Evolutionary conservation across 64 coral and sea anemone species (phyloP).

Genomic region (Acropora yongei): DNA sequence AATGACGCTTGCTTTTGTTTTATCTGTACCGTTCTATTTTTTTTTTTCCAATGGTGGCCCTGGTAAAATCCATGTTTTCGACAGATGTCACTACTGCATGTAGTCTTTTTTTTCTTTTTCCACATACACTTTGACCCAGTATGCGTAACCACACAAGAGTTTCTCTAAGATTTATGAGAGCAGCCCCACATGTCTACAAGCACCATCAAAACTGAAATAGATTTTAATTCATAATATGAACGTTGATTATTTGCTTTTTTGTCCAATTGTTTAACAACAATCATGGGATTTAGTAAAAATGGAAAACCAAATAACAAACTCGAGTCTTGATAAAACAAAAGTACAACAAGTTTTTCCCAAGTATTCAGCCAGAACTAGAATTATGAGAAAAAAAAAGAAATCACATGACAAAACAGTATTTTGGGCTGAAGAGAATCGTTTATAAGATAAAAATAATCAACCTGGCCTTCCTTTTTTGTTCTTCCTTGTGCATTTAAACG

Average conservation of each 20-base stretch:
- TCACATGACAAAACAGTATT: too few relatives aligned
- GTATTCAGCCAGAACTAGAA: too few relatives aligned
- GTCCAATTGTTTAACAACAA: not conserved
- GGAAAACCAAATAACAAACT: constrained; percentile 4
- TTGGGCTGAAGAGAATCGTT: too few relatives aligned
- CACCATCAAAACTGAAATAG: constrained; percentile 53
- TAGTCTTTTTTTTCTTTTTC: constrained; percentile 44
- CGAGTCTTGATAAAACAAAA: not conserved
- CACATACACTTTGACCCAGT: constrained; percentile 63
- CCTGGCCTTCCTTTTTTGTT: too few relatives aligned
- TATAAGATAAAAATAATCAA: too few relatives aligned
- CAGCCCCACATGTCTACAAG: constrained; percentile 60
- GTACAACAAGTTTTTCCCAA: too few relatives aligned
- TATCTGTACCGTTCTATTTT: constrained; percentile 39
- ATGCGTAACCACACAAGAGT: constrained; percentile 41
- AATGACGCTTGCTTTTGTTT: constrained; percentile 24
- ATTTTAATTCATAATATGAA: not conserved
- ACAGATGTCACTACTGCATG: constrained; percentile 48
- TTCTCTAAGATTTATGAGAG: constrained; percentile 57
- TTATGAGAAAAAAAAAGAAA: too few relatives aligned
- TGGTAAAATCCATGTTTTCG: constrained; percentile 62
- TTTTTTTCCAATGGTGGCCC: constrained; percentile 40
- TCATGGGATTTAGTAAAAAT: not conserved
- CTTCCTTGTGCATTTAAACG: too few relatives aligned
- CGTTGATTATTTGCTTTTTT: constrained; percentile 9